phyloP scores from a whole-genome alignment of 2,113 vertebrate species.

The Notarius lentiginosus region DNA sequence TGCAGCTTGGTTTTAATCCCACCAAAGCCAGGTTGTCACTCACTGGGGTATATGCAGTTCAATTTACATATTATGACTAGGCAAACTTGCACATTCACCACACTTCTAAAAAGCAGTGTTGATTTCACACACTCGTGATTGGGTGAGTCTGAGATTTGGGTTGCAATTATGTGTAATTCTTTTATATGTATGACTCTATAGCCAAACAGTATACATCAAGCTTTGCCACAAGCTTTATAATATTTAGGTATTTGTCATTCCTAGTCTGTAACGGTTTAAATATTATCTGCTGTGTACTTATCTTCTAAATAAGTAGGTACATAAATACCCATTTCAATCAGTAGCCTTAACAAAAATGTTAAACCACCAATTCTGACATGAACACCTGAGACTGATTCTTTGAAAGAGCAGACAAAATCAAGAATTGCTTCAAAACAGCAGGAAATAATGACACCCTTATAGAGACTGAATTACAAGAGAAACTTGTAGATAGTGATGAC shows the following conservation, averaged over 20 bases:
- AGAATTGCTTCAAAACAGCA: background rate
- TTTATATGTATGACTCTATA: background rate
- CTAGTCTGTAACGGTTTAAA: background rate
- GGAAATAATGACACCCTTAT: conserved; percentile 4
- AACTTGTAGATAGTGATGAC: background rate
- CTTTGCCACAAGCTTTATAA: background rate
- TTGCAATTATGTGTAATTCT: background rate
- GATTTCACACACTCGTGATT: background rate
- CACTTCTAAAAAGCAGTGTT: background rate
- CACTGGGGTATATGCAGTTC: background rate
- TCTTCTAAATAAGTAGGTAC: background rate
- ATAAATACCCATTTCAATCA: background rate
- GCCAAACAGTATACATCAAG: background rate
- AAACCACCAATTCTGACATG: background rate
- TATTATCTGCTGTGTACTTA: background rate
- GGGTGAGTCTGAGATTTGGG: background rate
- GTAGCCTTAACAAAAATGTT: background rate
- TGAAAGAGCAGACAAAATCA: conserved; percentile 3
- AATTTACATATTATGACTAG: background rate
- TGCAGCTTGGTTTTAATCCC: background rate
- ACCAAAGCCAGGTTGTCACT: background rate
- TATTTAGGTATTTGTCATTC: background rate
- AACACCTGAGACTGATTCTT: background rate
- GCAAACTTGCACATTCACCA: background rate
- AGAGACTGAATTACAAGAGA: background rate